Evolutionary conservation across 2,113 vertebrate species (phyloP).

Genomic region (Cepphus grylle): DNA sequence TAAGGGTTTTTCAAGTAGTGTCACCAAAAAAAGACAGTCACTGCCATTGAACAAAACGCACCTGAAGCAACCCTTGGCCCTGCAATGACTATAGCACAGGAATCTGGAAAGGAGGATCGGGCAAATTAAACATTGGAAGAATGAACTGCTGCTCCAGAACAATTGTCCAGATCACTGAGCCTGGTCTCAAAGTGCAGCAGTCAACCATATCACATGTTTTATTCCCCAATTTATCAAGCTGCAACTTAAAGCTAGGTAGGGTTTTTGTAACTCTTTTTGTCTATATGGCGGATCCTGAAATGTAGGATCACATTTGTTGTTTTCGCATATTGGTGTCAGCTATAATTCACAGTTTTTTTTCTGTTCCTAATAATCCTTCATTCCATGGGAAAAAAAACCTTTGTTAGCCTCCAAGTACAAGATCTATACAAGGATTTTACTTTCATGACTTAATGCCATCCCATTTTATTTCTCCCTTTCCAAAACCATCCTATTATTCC

Average conservation of each 20-base stretch:
- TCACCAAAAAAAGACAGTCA: not conserved
- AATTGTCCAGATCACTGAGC: not conserved
- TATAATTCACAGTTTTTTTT: not conserved
- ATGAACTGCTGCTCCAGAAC: not conserved
- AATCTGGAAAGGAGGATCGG: not conserved
- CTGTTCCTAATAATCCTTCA: not conserved
- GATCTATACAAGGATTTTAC: not conserved
- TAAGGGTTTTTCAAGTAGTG: not conserved
- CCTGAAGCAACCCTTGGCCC: not conserved
- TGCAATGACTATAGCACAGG: not conserved
- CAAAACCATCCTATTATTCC: not conserved
- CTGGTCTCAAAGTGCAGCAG: not conserved
- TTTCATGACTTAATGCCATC: not conserved
- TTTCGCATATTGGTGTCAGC: rapidly evolving
- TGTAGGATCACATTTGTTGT: not conserved
- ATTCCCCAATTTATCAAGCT: not conserved
- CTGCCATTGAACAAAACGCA: not conserved
- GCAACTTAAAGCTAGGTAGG: not conserved
- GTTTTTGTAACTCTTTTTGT: not conserved
- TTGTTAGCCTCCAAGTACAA: not conserved
- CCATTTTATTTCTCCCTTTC: not conserved
- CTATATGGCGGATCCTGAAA: not conserved
- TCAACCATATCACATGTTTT: not conserved
- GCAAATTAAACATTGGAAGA: not conserved
- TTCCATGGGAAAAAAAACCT: not conserved